Conservation (phyloP, 2,113 vertebrate genomes). For the Labeo catla region DNA sequence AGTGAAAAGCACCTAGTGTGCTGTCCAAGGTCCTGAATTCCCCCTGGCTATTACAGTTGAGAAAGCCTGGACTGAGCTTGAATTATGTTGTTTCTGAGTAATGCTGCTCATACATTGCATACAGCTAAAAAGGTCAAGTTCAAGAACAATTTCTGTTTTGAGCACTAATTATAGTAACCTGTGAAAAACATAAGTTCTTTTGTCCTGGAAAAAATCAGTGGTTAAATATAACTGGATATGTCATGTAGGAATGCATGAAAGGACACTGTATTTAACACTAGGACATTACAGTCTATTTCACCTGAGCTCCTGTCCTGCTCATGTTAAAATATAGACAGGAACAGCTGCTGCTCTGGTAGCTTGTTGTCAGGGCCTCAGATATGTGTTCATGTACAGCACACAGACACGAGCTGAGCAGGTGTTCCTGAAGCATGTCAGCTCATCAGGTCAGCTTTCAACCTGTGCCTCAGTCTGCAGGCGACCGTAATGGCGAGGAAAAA, state of each 20-base stretch:
- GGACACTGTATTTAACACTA: not conserved
- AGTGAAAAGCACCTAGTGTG: not conserved
- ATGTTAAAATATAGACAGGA: conserved; percentile 21
- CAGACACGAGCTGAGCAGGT: not conserved
- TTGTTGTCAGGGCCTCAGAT: conserved; percentile 6
- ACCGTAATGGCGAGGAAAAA: not conserved
- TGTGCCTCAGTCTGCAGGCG: not conserved
- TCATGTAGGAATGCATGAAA: conserved; percentile 8
- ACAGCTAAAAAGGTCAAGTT: not conserved
- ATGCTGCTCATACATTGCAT: not conserved
- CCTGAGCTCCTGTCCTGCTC: not conserved
- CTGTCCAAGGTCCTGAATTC: conserved; percentile 38
- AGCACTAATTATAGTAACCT: not conserved
- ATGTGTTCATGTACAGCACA: conserved; percentile 3
- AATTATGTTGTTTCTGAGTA: not conserved
- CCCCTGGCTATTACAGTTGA: not conserved
- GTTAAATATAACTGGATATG: not conserved
- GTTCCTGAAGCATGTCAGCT: not conserved
- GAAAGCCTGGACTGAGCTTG: not conserved
- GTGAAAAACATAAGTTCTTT: not conserved
- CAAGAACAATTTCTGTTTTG: not conserved
- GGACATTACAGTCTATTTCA: conserved; percentile 43
- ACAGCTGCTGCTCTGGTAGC: conserved; percentile 38
- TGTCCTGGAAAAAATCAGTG: not conserved
- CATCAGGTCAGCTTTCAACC: conserved; percentile 20